Conservation (phyloP, 1,140 invertebrate genomes). For the Brachionus koreanus region DNA sequence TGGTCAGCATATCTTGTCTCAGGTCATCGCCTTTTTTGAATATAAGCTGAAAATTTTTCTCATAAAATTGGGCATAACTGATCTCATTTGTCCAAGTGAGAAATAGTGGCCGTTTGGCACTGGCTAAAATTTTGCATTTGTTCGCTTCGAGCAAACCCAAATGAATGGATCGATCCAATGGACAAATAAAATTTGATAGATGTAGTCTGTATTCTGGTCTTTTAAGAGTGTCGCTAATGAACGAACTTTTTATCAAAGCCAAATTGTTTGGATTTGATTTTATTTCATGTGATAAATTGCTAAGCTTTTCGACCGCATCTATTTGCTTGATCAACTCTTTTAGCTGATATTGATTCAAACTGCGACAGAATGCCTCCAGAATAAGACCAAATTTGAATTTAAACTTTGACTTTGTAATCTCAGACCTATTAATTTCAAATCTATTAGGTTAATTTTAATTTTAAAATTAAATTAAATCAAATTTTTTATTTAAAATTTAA, state of each 20-base stretch:
- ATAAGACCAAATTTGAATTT: constrained; percentile 79
- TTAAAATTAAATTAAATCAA: too few species aligned
- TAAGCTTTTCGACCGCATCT: constrained; percentile 82
- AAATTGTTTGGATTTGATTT: constrained; percentile 24
- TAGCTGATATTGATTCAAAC: constrained; percentile 77
- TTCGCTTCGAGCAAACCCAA: background rate
- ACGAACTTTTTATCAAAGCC: background rate
- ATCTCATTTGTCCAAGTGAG: constrained; percentile 88
- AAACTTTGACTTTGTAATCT: constrained; percentile 58
- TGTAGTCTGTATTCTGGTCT: constrained; percentile 62
- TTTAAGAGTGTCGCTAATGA: constrained; percentile 57
- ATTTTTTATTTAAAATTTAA: too few species aligned
- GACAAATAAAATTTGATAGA: constrained; percentile 58
- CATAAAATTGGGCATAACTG: constrained; percentile 62
- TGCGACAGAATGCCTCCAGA: constrained; percentile 90
- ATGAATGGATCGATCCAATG: constrained; percentile 51
- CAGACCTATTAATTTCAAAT: constrained; percentile 56
- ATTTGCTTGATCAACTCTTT: constrained; percentile 75
- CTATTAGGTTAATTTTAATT: too few species aligned
- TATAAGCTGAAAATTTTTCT: constrained; percentile 65
- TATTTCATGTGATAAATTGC: constrained; percentile 59
- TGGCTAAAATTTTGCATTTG: constrained; percentile 87
- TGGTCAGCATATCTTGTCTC: constrained; percentile 91
- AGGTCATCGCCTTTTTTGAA: constrained; percentile 97
- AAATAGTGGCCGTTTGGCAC: constrained; percentile 90